A percentile compares a stretch with the other conserved stretches of the same genome.
Conservation (phyloP, 2,888 invertebrate genomes). For the Allygus modestus region DNA sequence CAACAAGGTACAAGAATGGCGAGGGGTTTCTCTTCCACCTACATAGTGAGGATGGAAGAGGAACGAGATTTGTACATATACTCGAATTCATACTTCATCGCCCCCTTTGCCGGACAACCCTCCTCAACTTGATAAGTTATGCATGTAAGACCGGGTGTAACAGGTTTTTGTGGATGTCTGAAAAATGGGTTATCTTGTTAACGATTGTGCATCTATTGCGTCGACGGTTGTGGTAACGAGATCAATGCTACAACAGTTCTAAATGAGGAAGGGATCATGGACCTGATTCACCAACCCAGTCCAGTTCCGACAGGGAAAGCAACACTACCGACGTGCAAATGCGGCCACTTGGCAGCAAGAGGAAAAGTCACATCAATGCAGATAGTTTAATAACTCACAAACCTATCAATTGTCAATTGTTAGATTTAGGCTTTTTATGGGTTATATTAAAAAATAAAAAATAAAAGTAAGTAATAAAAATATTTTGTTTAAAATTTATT, state of each 20-base stretch:
- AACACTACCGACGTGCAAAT: no score
- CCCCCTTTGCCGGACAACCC: background rate
- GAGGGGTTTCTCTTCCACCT: conserved; percentile 15
- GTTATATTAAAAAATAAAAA: no score
- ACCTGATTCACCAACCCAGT: no score
- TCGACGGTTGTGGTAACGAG: background rate
- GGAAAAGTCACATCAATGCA: no score
- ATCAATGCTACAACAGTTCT: no score
- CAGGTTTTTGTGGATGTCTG: background rate
- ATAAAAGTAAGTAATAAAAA: no score
- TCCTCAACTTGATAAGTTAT: conserved; percentile 9
- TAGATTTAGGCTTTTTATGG: no score
- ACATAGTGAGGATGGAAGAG: background rate
- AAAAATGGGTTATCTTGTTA: conserved; percentile 11
- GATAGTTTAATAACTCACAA: no score
- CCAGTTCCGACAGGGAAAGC: no score
- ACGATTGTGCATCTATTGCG: background rate
- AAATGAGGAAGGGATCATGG: no score
- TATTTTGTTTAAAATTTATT: no score
- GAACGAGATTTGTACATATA: background rate
- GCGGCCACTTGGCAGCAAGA: background rate
- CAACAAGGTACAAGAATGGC: conserved; percentile 60
- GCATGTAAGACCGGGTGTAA: conserved; percentile 9
- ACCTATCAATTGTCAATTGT: no score
- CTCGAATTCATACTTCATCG: background rate